These are phyloP conservation scores for Oostethus manadensis DNA, from an alignment of 2,113 vertebrate species.

Conservation along the genomic window DNA sequence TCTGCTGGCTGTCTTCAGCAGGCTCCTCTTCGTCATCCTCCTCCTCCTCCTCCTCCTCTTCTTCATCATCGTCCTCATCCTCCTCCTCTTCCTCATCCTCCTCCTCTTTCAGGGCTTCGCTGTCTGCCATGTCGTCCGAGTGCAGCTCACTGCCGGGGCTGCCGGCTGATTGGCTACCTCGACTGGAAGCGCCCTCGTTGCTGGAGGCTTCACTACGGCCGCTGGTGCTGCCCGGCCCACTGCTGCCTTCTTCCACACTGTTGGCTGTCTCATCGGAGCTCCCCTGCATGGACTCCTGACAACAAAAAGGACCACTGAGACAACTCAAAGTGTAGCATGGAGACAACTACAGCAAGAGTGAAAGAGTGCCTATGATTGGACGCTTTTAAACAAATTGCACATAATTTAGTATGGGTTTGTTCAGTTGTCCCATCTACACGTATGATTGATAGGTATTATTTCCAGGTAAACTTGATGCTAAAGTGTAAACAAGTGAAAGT, in stretches of 20 bases:
- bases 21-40: conserved; percentile 75
- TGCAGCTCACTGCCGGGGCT: conserved; percentile 95
- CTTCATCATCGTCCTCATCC: conserved; percentile 84
- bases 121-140: conserved; percentile 95
- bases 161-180: conserved; percentile 92
- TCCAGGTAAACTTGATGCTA: no score
- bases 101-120: conserved; percentile 93
- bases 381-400: no score
- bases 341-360: no score
- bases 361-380: no score
- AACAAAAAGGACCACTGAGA: conserved; percentile 1
- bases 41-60: conserved; percentile 79
- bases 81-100: conserved; percentile 84
- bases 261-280: conserved; percentile 98
- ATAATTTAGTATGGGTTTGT: no score
- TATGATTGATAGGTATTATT: no score
- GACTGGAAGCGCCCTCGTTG: conserved; percentile 92
- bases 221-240: conserved; percentile 93
- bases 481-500: no score
- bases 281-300: conserved; percentile 96
- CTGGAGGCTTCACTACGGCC: conserved; percentile 93
- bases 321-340: no score
- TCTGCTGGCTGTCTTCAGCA: conserved; percentile 73
- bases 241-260: conserved; percentile 97
- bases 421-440: no score